Evolutionary conservation across 2,797 vertebrate genomes (phyloP).

Genomic region (Leucoraja ocellata): DNA sequence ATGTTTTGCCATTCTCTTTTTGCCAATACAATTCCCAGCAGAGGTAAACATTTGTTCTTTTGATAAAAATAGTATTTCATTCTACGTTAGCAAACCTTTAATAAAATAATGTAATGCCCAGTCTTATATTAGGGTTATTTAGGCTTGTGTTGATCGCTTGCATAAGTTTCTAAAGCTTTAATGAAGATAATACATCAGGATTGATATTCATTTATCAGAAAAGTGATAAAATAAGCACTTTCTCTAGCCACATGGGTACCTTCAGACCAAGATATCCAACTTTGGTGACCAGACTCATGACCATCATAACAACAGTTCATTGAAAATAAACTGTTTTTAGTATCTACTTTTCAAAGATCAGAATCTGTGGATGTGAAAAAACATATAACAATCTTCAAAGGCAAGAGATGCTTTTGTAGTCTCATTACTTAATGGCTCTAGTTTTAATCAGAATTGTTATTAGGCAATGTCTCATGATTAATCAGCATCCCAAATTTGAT

Average conservation of each 20-base stretch:
- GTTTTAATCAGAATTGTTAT: constrained; percentile 21
- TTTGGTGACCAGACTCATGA: not conserved
- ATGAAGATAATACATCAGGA: not conserved
- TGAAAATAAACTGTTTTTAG: constrained; percentile 6
- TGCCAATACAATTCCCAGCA: not conserved
- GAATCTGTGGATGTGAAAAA: not conserved
- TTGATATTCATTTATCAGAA: not conserved
- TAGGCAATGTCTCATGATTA: constrained; percentile 22
- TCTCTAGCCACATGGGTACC: not conserved
- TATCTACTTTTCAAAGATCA: not conserved
- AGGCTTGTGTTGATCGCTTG: not conserved
- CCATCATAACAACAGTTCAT: not conserved
- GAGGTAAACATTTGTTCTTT: not conserved
- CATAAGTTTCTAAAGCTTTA: not conserved
- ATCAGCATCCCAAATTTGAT: constrained; percentile 30
- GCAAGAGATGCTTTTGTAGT: constrained; percentile 6
- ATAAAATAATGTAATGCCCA: not conserved
- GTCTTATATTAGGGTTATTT: not conserved
- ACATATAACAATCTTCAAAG: constrained; percentile 15
- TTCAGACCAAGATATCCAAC: not conserved
- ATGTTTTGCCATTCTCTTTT: not conserved
- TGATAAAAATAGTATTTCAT: not conserved
- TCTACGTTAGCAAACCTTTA: not conserved
- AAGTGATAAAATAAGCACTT: not conserved
- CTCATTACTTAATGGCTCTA: constrained; percentile 10